phyloP scores from a whole-genome alignment of 2,888 invertebrate genomes.

The Macroteleia sp. region DNA sequence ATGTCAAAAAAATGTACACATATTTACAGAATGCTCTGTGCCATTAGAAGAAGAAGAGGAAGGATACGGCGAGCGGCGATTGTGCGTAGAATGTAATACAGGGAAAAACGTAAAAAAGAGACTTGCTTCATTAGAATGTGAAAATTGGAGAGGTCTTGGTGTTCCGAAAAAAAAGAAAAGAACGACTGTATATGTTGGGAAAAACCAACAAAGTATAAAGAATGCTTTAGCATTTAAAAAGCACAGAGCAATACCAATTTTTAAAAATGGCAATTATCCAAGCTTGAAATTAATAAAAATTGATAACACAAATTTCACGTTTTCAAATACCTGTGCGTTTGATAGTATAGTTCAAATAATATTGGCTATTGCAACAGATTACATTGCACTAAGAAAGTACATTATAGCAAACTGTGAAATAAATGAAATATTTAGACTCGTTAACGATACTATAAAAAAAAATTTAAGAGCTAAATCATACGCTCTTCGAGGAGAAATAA shows the following conservation, averaged over 20 bases:
- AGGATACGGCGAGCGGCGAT: conserved; percentile 33
- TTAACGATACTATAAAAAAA: not conserved
- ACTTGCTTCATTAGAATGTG: not conserved
- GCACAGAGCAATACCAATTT: conserved; percentile 13
- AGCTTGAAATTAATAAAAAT: conserved; percentile 13
- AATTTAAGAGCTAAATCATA: conserved; percentile 8
- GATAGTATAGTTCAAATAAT: conserved; percentile 15
- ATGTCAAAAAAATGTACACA: conserved; percentile 42
- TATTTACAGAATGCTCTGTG: conserved; percentile 28
- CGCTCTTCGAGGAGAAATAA: not conserved
- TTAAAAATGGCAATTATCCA: conserved; percentile 17
- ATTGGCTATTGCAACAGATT: not conserved
- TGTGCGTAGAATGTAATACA: conserved; percentile 28
- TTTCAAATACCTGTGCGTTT: conserved; percentile 8
- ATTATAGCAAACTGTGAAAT: not conserved
- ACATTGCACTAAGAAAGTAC: not conserved
- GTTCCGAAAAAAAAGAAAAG: conserved; percentile 7
- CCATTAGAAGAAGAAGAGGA: conserved; percentile 34
- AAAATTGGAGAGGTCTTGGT: conserved; percentile 27
- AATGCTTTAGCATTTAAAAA: conserved; percentile 21
- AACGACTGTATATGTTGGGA: conserved; percentile 14
- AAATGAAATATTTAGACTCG: conserved; percentile 4
- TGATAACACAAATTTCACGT: not conserved
- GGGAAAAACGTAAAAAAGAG: not conserved
- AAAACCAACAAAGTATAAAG: conserved; percentile 4